Conservation (phyloP, 2,113 vertebrate genomes). For the Perca schrenkii region DNA sequence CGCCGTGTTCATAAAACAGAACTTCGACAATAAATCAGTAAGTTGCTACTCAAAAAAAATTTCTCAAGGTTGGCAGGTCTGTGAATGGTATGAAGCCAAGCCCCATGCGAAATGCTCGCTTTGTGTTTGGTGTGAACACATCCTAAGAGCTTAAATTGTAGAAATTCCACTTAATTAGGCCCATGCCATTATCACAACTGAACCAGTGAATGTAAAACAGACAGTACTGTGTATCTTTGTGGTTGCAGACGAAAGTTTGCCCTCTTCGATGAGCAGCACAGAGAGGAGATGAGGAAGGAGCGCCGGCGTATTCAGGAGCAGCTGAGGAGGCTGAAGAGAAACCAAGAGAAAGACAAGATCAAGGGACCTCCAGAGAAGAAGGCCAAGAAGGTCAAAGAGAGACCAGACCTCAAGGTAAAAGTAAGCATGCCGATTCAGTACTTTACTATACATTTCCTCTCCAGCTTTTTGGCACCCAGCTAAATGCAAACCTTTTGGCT, state of each 20-base stretch:
- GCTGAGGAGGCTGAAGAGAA: constrained; percentile 93
- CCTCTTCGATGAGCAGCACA: constrained; percentile 96
- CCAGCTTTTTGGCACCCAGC: background rate
- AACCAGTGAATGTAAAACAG: background rate
- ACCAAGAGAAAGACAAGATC: constrained; percentile 97
- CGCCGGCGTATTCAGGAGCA: constrained; percentile 96
- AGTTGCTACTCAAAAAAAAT: too few relatives aligned
- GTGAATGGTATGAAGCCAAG: too few relatives aligned
- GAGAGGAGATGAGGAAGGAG: constrained; percentile 99
- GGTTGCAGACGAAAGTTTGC: constrained; percentile 94
- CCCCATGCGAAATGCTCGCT: too few relatives aligned
- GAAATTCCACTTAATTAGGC: background rate
- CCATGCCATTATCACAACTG: background rate
- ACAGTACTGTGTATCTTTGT: background rate
- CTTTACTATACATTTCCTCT: constrained; percentile 23
- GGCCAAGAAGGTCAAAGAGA: constrained; percentile 96
- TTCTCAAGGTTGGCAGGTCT: too few relatives aligned
- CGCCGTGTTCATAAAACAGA: too few relatives aligned
- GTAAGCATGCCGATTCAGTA: constrained; percentile 73
- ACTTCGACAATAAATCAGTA: too few relatives aligned
- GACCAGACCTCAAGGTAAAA: constrained; percentile 96
- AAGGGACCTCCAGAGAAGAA: constrained; percentile 98
- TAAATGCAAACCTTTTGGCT: background rate
- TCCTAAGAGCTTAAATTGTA: background rate
- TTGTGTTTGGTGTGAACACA: too few relatives aligned